These are phyloP conservation scores for Agrotis ipsilon DNA, from an alignment of 2,888 invertebrate genomes.

Conservation along the genomic window DNA sequence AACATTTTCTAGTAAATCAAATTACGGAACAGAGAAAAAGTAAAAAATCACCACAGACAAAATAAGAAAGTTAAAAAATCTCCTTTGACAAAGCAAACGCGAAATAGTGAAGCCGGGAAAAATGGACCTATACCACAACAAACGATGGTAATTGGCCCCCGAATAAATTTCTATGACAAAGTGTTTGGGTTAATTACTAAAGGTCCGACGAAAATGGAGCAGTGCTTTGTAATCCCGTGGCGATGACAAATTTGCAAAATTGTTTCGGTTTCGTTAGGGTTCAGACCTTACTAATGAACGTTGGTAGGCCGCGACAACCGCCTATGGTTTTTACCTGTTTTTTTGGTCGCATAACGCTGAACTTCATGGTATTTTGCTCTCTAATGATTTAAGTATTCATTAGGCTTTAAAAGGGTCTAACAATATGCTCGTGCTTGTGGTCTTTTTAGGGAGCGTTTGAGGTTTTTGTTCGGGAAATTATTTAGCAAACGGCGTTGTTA, in stretches of 20 bases:
- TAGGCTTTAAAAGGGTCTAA: conserved; percentile 54
- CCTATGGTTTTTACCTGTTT: conserved; percentile 64
- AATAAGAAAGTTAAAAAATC: background rate
- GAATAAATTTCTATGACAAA: conserved; percentile 66
- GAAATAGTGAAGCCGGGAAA: conserved; percentile 43
- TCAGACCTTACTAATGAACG: conserved; percentile 65
- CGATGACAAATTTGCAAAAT: conserved; percentile 71
- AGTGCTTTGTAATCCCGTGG: conserved; percentile 68
- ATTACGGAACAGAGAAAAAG: background rate
- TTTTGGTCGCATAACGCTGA: conserved; percentile 47
- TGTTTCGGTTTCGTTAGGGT: conserved; percentile 69
- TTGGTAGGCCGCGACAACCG: conserved; percentile 49
- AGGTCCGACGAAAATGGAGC: conserved; percentile 65
- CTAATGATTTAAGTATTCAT: conserved; percentile 56
- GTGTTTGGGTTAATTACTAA: conserved; percentile 66
- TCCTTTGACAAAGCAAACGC: conserved; percentile 17
- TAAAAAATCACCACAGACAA: background rate
- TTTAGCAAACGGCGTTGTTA: background rate
- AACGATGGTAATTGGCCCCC: conserved; percentile 59
- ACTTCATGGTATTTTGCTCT: conserved; percentile 51
- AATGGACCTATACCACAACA: conserved; percentile 51
- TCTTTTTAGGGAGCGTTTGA: conserved; percentile 20
- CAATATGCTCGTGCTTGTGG: conserved; percentile 43
- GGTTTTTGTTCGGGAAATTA: conserved; percentile 34
- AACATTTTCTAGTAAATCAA: background rate